Conservation (phyloP, 2,113 vertebrate species). For the Myotis davidii region DNA sequence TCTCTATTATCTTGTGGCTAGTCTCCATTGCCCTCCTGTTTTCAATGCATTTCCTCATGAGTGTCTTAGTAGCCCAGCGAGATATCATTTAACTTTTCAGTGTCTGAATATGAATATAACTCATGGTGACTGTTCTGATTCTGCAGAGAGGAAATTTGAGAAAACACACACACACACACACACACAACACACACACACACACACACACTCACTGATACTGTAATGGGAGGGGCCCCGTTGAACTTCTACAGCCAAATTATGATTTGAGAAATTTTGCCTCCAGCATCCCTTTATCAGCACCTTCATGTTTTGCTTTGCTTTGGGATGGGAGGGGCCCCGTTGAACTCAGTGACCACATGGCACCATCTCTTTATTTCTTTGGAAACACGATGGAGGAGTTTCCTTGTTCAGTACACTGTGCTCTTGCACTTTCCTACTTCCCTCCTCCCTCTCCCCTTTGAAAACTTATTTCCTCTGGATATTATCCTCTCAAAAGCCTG, state of each 20-base stretch:
- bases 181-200: background rate
- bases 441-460: background rate
- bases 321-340: no score
- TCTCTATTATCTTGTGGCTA: background rate
- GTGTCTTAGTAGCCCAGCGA: background rate
- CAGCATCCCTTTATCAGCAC: background rate
- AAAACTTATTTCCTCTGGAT: slow-evolving; percentile 40
- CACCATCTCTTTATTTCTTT: background rate
- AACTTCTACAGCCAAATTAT: background rate
- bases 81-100: background rate
- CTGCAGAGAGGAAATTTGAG: background rate
- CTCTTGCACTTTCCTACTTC: background rate
- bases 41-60: background rate
- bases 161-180: background rate
- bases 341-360: background rate
- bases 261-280: background rate
- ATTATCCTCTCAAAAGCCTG: slow-evolving; percentile 21
- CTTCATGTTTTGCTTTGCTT: background rate
- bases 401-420: background rate
- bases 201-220: background rate
- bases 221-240: no score
- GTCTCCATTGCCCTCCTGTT: background rate
- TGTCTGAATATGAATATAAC: background rate
- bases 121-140: background rate
- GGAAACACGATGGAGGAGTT: background rate